Evolutionary conservation across 1,140 invertebrate genomes (phyloP).

Genomic region (Trypoxylus dichotomus): DNA sequence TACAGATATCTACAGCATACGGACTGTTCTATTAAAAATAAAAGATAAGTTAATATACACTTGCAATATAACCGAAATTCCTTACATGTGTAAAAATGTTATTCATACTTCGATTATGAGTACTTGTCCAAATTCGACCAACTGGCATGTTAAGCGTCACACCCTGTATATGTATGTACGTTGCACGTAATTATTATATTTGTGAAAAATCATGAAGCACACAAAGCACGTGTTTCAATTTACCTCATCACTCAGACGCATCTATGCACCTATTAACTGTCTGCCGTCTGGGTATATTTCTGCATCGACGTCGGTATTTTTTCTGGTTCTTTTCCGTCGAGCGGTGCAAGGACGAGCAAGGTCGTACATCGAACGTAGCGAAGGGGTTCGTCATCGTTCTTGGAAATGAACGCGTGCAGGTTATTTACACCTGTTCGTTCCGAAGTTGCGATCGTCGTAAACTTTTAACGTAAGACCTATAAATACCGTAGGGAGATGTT

Average conservation of each 20-base stretch:
- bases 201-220: background rate
- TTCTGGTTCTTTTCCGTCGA: slow-evolving; percentile 3
- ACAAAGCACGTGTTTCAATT: background rate
- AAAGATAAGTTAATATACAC: no score
- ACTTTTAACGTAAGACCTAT: background rate
- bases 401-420: background rate
- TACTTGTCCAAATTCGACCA: no score
- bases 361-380: background rate
- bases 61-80: no score
- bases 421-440: slow-evolving; percentile 13
- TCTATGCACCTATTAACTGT: background rate
- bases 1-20: no score
- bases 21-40: no score
- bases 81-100: no score
- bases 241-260: background rate
- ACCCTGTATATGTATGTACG: background rate
- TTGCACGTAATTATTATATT: no score
- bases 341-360: slow-evolving; percentile 8
- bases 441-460: background rate
- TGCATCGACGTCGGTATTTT: background rate
- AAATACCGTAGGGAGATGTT: background rate
- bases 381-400: slow-evolving; percentile 11
- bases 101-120: no score
- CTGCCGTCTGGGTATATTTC: background rate
- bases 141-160: no score